Percentiles rank a stretch among this genome's conserved stretches.
These are phyloP conservation scores for Zosterops borbonicus DNA, from an alignment of 2,113 vertebrate genomes.

Conservation along the genomic window DNA sequence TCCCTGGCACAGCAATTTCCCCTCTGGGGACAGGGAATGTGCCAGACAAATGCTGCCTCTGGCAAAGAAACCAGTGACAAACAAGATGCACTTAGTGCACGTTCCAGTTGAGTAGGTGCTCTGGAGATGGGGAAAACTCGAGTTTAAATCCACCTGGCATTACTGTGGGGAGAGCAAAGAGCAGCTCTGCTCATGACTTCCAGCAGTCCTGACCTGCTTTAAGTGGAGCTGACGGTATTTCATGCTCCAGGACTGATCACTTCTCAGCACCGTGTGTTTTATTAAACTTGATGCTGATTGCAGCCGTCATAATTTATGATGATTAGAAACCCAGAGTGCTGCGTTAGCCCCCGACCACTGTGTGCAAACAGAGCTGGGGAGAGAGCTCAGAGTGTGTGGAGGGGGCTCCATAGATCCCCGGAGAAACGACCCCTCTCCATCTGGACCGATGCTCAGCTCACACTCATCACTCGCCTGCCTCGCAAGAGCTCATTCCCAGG, in stretches of 20 bases:
- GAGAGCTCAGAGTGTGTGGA: not conserved
- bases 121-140: not conserved
- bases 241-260: not conserved
- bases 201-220: constrained; percentile 6
- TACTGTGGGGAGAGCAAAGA: not conserved
- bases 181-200: not conserved
- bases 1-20: constrained; percentile 55
- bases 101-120: constrained; percentile 56
- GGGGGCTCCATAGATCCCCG: not conserved
- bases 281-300: constrained; percentile 44
- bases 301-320: constrained; percentile 22
- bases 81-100: constrained; percentile 31
- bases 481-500: not conserved
- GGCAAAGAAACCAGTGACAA: constrained; percentile 55
- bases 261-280: constrained; percentile 1
- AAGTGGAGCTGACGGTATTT: not conserved
- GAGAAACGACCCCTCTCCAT: not conserved
- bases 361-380: constrained; percentile 31
- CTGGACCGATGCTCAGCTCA: not conserved
- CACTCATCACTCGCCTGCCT: not conserved
- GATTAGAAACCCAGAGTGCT: constrained; percentile 30
- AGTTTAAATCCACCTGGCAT: constrained; percentile 16
- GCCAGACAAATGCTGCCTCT: constrained; percentile 68
- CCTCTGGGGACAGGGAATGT: constrained; percentile 55
- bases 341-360: not conserved